phyloP scores from a whole-genome alignment of 2,113 vertebrate species.

The Nerophis ophidion region DNA sequence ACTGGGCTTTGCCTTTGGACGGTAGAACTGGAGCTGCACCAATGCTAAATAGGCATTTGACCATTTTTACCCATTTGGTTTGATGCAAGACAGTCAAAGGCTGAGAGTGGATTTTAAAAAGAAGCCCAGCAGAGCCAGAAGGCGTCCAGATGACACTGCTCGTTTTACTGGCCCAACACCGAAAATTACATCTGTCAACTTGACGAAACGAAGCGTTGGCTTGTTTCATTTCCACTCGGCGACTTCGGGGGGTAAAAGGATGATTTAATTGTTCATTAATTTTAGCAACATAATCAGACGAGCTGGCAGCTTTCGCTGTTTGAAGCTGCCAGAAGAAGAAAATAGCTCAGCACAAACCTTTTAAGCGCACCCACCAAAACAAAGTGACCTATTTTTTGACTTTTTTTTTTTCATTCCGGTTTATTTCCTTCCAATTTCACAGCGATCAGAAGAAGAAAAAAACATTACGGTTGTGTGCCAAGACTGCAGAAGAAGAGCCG shows the following conservation, averaged over 20 bases:
- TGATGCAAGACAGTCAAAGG: constrained; percentile 37
- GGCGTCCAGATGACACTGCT: constrained; percentile 16
- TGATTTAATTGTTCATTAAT: neutral
- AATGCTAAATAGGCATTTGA: too few relatives aligned
- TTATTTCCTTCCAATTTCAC: constrained; percentile 34
- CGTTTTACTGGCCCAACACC: constrained; percentile 10
- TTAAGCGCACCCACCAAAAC: constrained; percentile 29
- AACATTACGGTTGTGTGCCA: constrained; percentile 36
- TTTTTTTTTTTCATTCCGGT: constrained; percentile 18
- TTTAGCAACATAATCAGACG: constrained; percentile 17
- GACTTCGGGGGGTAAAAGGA: neutral
- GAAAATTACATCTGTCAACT: neutral
- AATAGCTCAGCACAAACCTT: constrained; percentile 24
- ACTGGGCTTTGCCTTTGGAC: too few relatives aligned
- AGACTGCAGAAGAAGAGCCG: constrained; percentile 23
- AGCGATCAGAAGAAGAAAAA: constrained; percentile 33
- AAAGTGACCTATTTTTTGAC: constrained; percentile 40
- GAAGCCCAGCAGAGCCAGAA: constrained; percentile 22
- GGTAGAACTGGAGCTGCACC: too few relatives aligned
- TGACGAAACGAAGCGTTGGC: neutral
- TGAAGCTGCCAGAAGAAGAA: constrained; percentile 14
- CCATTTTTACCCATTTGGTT: constrained; percentile 23
- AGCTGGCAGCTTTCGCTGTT: constrained; percentile 13
- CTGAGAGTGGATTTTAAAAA: constrained; percentile 5
- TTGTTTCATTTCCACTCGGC: neutral